Evolutionary conservation across 2,113 vertebrate species (phyloP), one percentile per base, ranked within the genome.

Genomic region (Choloepus hoffmanni): DNA sequence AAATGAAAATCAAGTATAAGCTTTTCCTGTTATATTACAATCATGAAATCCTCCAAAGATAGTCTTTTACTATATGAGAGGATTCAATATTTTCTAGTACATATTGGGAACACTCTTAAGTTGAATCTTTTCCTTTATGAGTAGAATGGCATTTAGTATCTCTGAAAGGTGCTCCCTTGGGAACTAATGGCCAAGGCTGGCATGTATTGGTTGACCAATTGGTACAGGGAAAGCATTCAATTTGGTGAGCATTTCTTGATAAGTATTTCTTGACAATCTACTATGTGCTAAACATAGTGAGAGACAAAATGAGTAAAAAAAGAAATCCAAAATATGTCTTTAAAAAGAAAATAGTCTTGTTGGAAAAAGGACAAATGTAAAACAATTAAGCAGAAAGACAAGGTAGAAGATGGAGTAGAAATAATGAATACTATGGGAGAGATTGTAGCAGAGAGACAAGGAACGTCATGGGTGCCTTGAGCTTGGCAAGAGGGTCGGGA

Each of bases 1-100:
- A 92, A 91, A 94, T 67, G 58, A 89, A 96, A 97, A 97, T 70
- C 60, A 92, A 45, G 55, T 79, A 48, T 10, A 89, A 94, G 73
- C 19, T 62, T 93, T 97, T 97, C 45, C 88, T 89, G 63, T 91
- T 70, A 86, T 1, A 70, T 85, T 89, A 95, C 43, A 68, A 21
- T 95, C n/a, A 96, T 4, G 0, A 85, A 92, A 83, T 92, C 19
- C 7, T 96, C 70, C 86, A 88, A 87, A 83, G 48, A 48, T 89
- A 60, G 28, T 53, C 36, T 72, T 89, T 92, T 91, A 94, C 2
- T 43, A 74, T 19, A 79, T 40, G 21, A 94, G 60, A 89, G 8
- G 33, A 74, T 40, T 96, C 53, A 82, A 72, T 13, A 68, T 74
- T 91, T 96, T 92, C 23, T 68, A 89, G n/a, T 48, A 78, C 30